A percentile compares a stretch with the other conserved stretches of the same genome.
phyloP scores from a whole-genome alignment of 2,797 vertebrate species.

The Galago senegalensis region DNA sequence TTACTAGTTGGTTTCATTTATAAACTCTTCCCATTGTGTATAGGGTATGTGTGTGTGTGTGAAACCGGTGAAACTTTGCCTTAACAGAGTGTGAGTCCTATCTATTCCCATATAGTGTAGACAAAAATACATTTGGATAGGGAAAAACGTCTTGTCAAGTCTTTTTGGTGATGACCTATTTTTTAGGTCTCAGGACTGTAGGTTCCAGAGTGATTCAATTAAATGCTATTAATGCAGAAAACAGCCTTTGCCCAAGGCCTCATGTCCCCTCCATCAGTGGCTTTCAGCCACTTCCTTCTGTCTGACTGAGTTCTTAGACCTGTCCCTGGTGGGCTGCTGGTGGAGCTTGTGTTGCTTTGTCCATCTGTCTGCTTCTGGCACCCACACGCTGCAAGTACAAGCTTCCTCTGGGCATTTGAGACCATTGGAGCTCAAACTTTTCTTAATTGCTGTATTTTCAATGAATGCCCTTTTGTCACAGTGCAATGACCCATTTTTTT shows the following conservation, averaged over 20 bases:
- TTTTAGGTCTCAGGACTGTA: background rate
- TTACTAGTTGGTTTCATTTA: background rate
- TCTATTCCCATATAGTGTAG: background rate
- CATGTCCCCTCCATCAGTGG: slow-evolving; percentile 42
- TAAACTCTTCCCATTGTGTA: background rate
- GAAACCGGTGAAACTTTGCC: background rate
- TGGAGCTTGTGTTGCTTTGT: background rate
- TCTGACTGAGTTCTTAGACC: background rate
- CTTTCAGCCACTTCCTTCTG: slow-evolving; percentile 63
- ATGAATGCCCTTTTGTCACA: slow-evolving; percentile 60
- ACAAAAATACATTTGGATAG: slow-evolving; percentile 45
- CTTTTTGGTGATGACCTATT: slow-evolving; percentile 58
- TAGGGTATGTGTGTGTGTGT: background rate
- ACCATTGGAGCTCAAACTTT: slow-evolving; percentile 29
- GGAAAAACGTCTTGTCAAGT: slow-evolving; percentile 48
- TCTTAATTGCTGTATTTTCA: slow-evolving; percentile 62
- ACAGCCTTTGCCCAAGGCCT: slow-evolving; percentile 38
- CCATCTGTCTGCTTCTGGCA: slow-evolving; percentile 57
- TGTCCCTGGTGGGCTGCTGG: slow-evolving; percentile 49
- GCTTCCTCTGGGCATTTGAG: slow-evolving; percentile 70
- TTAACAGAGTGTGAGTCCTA: background rate
- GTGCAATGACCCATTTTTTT: slow-evolving; percentile 77
- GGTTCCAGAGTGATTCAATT: slow-evolving; percentile 68
- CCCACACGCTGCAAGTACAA: accelerated
- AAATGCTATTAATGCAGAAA: slow-evolving; percentile 64